These are phyloP conservation scores for Ciconia stormi DNA, from an alignment of 2,113 vertebrate genomes.

Conservation along the genomic window DNA sequence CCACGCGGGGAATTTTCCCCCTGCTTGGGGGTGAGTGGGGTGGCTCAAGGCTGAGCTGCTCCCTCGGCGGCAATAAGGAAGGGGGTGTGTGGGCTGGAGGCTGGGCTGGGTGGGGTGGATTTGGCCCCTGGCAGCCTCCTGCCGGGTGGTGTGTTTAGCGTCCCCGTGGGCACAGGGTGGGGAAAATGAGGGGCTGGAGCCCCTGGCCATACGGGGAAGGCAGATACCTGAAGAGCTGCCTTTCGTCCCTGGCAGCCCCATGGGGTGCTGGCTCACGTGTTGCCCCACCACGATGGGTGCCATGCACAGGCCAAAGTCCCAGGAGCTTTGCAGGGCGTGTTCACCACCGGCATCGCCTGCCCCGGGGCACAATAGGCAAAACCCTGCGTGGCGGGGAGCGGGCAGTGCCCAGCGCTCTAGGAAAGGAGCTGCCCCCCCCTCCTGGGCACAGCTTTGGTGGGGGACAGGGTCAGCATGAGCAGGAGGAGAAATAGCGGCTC, in stretches of 20 bases:
- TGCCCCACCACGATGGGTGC: not conserved
- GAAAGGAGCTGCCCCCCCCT: not conserved
- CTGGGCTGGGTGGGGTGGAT: not conserved
- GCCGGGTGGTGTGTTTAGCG: fast-evolving
- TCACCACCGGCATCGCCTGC: fast-evolving
- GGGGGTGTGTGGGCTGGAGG: not conserved
- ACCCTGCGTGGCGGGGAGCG: not conserved
- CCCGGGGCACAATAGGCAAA: fast-evolving
- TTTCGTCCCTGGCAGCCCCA: not conserved
- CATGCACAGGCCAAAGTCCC: fast-evolving
- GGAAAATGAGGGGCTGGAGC: not conserved
- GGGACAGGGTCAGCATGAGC: fast-evolving
- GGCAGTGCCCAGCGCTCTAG: not conserved
- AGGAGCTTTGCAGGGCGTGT: fast-evolving
- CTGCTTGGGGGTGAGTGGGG: not conserved
- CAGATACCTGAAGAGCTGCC: not conserved
- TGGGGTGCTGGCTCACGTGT: not conserved
- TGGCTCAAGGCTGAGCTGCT: not conserved
- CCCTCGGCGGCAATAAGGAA: not conserved
- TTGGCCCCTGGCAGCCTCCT: fast-evolving
- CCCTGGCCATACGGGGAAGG: not conserved
- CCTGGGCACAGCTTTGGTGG: not conserved
- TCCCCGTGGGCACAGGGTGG: not conserved
- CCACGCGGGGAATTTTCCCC: fast-evolving
- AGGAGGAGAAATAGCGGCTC: not conserved